phyloP scores from a whole-genome alignment of 1,140 invertebrate genomes.

The Saxidomus purpurata region DNA sequence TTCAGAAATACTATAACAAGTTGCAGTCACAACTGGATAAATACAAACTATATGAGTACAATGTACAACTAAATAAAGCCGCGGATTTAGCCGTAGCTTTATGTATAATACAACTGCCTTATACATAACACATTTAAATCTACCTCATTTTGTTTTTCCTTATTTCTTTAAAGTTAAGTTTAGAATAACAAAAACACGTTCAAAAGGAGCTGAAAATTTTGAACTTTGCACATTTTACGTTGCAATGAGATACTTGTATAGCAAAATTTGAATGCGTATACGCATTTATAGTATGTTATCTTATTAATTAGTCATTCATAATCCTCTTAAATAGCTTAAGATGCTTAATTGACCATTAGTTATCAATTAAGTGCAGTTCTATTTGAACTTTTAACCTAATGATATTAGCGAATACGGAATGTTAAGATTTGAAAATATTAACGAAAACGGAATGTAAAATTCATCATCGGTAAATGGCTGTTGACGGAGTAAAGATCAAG shows the following conservation, averaged over 20 bases:
- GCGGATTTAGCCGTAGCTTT: too few relatives aligned
- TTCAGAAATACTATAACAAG: constrained; percentile 19
- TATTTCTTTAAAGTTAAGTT: too few relatives aligned
- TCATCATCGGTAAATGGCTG: too few relatives aligned
- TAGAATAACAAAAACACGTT: too few relatives aligned
- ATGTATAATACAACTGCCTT: too few relatives aligned
- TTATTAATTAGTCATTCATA: not conserved
- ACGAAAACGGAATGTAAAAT: not conserved
- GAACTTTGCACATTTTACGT: too few relatives aligned
- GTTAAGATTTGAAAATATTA: not conserved
- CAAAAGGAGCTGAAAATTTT: too few relatives aligned
- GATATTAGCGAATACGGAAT: not conserved
- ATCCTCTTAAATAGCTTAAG: not conserved
- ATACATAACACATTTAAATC: too few relatives aligned
- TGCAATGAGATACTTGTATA: not conserved
- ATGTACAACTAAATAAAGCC: not conserved
- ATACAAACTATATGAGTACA: too few relatives aligned
- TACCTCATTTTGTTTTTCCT: too few relatives aligned
- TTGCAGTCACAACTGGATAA: constrained; percentile 1
- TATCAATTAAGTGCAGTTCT: not conserved
- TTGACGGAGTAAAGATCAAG: not conserved
- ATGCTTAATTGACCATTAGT: constrained; percentile 9
- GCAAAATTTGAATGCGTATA: not conserved
- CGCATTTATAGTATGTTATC: not conserved
- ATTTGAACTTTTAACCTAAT: not conserved